Base-by-base conservation (phyloP, 2,113 vertebrate species). In the Polypterus bichir region DNA sequence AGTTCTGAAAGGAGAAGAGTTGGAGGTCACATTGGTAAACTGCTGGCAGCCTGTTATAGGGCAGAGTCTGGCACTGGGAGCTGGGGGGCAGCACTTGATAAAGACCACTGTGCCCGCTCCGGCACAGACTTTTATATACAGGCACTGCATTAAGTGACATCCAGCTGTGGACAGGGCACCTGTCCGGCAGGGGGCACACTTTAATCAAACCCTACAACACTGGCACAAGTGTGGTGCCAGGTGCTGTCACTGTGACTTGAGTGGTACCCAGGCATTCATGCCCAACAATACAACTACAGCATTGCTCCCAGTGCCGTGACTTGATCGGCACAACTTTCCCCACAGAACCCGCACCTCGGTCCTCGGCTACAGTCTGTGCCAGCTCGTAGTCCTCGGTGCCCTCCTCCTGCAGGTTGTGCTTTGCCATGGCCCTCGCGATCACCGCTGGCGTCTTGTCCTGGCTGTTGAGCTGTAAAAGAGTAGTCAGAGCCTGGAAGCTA, bases 361-460 rank as follows among this genome's bases (percentile, higher is more conserved):
- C 85, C 53, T 91, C 86, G 0, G 92, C 89, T 77, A 98, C 94
- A 82, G 94, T 79, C 76, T 97, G 94, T 1, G 94, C 92, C 3
- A 98, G 85, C 71, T 97, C 91, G 0, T 92, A 97, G 63, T 84
- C 82, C 5, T 92, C 88, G 0, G 70, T 78, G 0, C 86, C 73
- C 6, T 91, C 89, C 0, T 73, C 70, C 57, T 93, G 90, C 54
- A 97, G 80, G 70, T 93, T 95, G 83, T 97, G 92, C 72, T 97
- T 97, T 27, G 83, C 56, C 90, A 95, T 88, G 0, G 92, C 94
- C 74, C 91, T 79, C 64, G 88, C 84, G 65, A 97, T 87, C 9
- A 97, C 92, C 0, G 86, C 88, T 0, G 89, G 89, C 3, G 93
- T 89, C 68, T 92, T 96, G 65, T 97, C 94, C 68, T 97, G 94